Evolutionary conservation across 2,888 invertebrate genomes (phyloP).

Genomic region (Ceriagrion tenellum): DNA sequence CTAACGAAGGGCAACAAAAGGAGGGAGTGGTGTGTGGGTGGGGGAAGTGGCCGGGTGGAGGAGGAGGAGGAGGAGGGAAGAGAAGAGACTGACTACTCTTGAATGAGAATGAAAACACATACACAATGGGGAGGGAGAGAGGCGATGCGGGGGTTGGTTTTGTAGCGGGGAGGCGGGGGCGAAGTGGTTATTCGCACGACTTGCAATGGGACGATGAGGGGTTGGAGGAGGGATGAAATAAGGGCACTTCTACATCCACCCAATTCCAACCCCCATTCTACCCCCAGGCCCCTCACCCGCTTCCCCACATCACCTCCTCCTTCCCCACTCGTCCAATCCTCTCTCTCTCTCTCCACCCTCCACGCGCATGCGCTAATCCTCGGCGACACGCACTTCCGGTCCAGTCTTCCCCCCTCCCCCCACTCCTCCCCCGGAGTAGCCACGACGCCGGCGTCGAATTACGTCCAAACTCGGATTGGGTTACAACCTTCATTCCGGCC

Average conservation of each 20-base stretch:
- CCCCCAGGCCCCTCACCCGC: not conserved
- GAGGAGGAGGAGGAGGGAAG: not conserved
- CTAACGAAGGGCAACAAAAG: not conserved
- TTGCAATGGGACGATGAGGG: no score
- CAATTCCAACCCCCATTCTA: no score
- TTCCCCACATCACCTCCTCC: no score
- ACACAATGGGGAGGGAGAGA: no score
- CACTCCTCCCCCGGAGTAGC: slow-evolving; percentile 26
- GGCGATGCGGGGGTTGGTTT: not conserved
- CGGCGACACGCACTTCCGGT: slow-evolving; percentile 62
- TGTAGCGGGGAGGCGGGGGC: no score
- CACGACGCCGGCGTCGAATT: slow-evolving; percentile 61
- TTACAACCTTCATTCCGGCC: not conserved
- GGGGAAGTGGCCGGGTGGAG: not conserved
- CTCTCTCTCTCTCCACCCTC: not conserved
- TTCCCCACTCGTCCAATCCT: not conserved
- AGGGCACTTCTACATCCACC: no score
- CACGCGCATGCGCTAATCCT: slow-evolving; percentile 56
- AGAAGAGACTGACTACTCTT: not conserved
- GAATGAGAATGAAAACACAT: not conserved
- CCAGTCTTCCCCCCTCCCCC: no score
- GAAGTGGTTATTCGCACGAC: no score
- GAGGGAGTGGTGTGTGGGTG: not conserved
- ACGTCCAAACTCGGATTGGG: slow-evolving; percentile 53
- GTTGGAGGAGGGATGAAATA: not conserved